phyloP scores from a whole-genome alignment of 2,888 invertebrate genomes.

The Cryptosula pallasiana region DNA sequence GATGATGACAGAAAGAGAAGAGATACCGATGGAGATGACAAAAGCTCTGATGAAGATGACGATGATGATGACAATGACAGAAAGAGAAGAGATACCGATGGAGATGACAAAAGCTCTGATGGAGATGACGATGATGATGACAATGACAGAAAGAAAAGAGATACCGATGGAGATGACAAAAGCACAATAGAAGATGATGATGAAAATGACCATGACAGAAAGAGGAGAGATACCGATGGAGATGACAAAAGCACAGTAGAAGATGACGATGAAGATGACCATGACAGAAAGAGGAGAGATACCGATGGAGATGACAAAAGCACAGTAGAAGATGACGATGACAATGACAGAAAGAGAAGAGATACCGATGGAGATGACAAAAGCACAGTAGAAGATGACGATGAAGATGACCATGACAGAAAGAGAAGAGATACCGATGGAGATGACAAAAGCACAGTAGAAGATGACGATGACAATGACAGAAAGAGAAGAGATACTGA shows the following conservation, averaged over 20 bases:
- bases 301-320: background rate
- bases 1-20: conserved; percentile 2
- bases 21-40: background rate
- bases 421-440: background rate
- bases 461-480: background rate
- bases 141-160: background rate
- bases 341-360: background rate
- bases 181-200: background rate
- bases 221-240: background rate
- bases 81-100: background rate
- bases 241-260: background rate
- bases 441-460: background rate
- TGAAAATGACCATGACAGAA: background rate
- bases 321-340: background rate
- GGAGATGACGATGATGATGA: background rate
- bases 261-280: background rate
- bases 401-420: background rate
- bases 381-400: background rate
- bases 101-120: background rate
- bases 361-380: background rate
- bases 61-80: background rate
- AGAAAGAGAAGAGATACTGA: background rate
- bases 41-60: background rate
- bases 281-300: background rate
- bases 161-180: background rate